Evolutionary conservation across 2,113 vertebrate species (phyloP), one percentile per base, ranked within the genome.

Genomic region (Brienomyrus brachyistius): DNA sequence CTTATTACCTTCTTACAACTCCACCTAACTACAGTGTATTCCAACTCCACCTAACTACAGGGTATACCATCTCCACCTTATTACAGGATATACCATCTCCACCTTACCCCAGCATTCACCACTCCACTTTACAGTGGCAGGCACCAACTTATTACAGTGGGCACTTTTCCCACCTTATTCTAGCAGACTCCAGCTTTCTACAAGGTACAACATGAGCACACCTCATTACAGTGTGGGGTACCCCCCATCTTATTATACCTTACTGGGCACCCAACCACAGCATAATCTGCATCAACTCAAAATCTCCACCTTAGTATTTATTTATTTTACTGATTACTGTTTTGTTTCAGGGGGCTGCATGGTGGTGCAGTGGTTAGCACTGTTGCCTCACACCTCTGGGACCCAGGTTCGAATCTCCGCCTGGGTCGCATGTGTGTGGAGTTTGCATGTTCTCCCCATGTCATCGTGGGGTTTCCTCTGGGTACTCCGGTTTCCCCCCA

Each of bases 251-350:
- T 70, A 70, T 27, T 70, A 31, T 40, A 7, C 40, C 17, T 40
- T 82, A 82, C 31, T 19, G 15, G n/a, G 62, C 59, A 27, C 19
- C 74, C 15, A 80, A 15, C 35, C 17, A 43, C 77, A 82, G 31
- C 19, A 82, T 45, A 45, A 19, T 17, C 19, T 43, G 15, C 7
- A 90, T 94, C 92, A 92, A 92, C 91, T 40, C 40, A 45, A 82
- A 45, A 21, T 45, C 77, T 2, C 15, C 15, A 80, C 27, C 43
- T 45, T 83, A 45, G 31, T 8, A 35, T 83, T 21, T 83, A 21
- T 83, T 83, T 47, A 47, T 19, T 82, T 43, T 45, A 43, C 80
- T 17, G 43, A 21, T 21, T 45, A 35, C 31, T 7, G 8, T 86
- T 51, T 27, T 47, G 27, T 54, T 51, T 27, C 4, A 10, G n/a